Evolutionary conservation across 23 tunicate species (phyloP).

Genomic region (Phallusia fumigata): DNA sequence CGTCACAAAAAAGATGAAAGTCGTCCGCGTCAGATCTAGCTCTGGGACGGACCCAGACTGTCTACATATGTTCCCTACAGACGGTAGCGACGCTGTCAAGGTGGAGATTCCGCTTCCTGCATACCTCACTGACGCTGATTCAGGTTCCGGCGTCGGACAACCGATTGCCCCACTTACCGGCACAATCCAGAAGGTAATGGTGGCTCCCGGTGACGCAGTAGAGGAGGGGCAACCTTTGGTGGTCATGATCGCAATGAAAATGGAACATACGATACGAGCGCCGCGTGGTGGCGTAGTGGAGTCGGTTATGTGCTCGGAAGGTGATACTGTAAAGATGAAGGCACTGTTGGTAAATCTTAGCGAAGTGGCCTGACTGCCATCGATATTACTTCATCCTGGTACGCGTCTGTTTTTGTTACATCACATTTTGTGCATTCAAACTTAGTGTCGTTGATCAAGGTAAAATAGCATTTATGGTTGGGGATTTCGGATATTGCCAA

Average conservation of each 20-base stretch:
- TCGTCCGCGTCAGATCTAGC: conserved; percentile 25
- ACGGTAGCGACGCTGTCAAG: conserved; percentile 15
- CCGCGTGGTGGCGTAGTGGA: conserved; percentile 95
- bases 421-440: no score
- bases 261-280: conserved; percentile 94
- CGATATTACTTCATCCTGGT: no score
- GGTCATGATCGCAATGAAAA: conserved; percentile 97
- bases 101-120: conserved; percentile 37
- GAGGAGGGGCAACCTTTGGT: conserved; percentile 87
- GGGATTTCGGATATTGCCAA: no score
- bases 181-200: conserved; percentile 73
- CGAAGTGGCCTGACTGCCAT: no score
- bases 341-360: conserved; percentile 53
- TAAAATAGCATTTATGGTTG: no score
- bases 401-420: no score
- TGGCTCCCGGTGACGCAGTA: conserved; percentile 77
- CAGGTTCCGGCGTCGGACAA: conserved; percentile 35
- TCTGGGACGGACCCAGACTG: conserved; percentile 10
- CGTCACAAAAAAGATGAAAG: conserved; percentile 34
- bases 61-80: conserved; percentile 33
- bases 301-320: conserved; percentile 63
- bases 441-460: no score
- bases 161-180: conserved; percentile 98
- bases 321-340: conserved; percentile 76
- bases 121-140: conserved; percentile 24